Evolutionary conservation across 2,797 vertebrate genomes (phyloP).

Genomic region (Myotis pilosus): DNA sequence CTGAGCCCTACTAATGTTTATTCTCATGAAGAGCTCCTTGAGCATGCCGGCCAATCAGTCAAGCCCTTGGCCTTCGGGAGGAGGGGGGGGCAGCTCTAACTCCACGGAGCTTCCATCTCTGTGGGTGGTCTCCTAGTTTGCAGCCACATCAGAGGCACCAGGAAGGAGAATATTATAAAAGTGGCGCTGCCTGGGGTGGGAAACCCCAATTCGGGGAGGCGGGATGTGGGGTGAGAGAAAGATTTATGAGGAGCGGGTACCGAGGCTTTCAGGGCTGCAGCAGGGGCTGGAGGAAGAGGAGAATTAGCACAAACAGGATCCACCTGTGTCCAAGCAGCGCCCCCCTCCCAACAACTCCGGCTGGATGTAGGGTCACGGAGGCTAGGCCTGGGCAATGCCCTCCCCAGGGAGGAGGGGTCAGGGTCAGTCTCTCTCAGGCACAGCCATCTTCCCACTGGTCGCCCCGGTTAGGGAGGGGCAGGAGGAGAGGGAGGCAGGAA

Average conservation of each 20-base stretch:
- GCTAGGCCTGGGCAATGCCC: neutral
- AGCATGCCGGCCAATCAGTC: slow-evolving; percentile 40
- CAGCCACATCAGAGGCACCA: slow-evolving; percentile 62
- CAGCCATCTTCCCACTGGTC: neutral
- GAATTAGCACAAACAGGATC: slow-evolving; percentile 1
- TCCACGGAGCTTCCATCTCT: slow-evolving; percentile 39
- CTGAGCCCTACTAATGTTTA: slow-evolving; percentile 8
- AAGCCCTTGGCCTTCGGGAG: neutral
- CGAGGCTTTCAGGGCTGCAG: neutral
- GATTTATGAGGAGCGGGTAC: neutral
- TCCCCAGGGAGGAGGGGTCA: neutral
- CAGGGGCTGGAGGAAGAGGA: neutral
- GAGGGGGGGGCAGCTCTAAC: neutral
- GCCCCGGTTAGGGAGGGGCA: fast-evolving
- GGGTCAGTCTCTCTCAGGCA: neutral
- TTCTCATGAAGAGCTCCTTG: neutral
- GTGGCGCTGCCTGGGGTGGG: neutral
- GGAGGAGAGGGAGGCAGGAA: neutral
- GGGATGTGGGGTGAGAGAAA: neutral
- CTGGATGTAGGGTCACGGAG: neutral
- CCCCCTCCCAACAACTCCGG: neutral
- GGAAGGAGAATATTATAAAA: slow-evolving; percentile 66
- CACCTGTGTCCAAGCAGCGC: neutral
- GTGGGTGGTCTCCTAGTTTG: slow-evolving; percentile 66
- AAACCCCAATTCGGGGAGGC: neutral